Evolutionary conservation across 1,140 invertebrate genomes (phyloP).

Genomic region (Drosophila rufa): DNA sequence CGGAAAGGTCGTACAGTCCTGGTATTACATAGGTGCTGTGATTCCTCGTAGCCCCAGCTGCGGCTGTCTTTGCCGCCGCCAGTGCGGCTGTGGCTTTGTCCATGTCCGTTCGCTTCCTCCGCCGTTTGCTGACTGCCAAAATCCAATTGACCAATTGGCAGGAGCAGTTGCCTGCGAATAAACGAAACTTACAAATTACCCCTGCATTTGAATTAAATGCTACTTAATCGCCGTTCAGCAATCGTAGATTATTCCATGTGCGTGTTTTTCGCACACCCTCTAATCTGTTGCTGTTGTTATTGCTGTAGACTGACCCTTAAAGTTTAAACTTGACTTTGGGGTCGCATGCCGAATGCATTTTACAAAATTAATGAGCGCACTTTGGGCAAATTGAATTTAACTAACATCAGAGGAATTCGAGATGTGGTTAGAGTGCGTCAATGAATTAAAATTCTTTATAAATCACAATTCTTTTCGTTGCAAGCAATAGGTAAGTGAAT

Average conservation of each 20-base stretch:
- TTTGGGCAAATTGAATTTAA: conserved; percentile 68
- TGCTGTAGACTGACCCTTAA: conserved; percentile 12
- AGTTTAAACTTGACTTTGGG: conserved; percentile 51
- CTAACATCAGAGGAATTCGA: conserved; percentile 7
- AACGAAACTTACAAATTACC: conserved; percentile 55
- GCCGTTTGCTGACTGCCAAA: conserved; percentile 16
- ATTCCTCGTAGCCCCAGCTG: conserved; percentile 49
- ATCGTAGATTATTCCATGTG: conserved; percentile 64
- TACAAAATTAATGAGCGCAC: conserved; percentile 60
- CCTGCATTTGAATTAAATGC: conserved; percentile 58
- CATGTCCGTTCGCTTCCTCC: conserved; percentile 34
- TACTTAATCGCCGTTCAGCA: conserved; percentile 49
- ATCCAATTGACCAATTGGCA: conserved; percentile 6
- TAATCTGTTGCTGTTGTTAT: conserved; percentile 30
- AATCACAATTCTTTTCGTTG: not conserved
- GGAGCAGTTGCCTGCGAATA: conserved; percentile 12
- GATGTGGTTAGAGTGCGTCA: conserved; percentile 2
- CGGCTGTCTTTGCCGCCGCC: conserved; percentile 49
- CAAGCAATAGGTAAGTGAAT: too few species aligned
- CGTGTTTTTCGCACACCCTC: conserved; percentile 60
- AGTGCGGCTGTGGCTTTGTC: conserved; percentile 57
- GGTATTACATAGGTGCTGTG: conserved; percentile 84
- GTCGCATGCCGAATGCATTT: conserved; percentile 57
- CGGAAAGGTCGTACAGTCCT: conserved; percentile 86
- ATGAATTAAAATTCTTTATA: not conserved